These are phyloP conservation scores for Labia minor DNA, from an alignment of 2,888 invertebrate species.

Conservation along the genomic window DNA sequence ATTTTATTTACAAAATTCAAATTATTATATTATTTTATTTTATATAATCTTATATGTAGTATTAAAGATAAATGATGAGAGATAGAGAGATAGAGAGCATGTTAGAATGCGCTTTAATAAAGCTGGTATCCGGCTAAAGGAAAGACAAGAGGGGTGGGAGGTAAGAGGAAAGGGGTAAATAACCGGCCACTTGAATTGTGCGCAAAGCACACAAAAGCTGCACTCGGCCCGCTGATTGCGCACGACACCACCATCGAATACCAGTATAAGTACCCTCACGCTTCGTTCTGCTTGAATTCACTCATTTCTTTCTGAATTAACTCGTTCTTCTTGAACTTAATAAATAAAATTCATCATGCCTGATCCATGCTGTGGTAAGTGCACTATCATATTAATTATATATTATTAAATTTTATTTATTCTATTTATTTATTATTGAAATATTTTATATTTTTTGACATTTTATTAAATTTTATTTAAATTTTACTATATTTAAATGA, in stretches of 20 bases:
- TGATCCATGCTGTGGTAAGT: conserved; percentile 23
- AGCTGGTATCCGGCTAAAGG: neutral
- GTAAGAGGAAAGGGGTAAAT: neutral
- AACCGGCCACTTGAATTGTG: neutral
- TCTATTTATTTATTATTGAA: conserved; percentile 16
- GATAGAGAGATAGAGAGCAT: no score
- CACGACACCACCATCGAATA: neutral
- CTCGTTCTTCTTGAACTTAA: no score
- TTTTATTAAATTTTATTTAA: no score
- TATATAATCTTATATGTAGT: no score
- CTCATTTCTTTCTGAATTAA: no score
- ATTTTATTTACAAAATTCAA: no score
- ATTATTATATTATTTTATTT: no score
- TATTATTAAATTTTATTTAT: neutral
- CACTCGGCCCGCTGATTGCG: conserved; percentile 13
- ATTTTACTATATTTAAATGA: no score
- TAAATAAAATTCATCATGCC: conserved; percentile 18
- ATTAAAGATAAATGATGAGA: no score
- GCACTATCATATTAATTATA: conserved; percentile 17
- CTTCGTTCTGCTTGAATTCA: no score
- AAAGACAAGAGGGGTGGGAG: neutral
- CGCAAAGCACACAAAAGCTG: neutral
- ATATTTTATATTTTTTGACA: no score
- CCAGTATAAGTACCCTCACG: no score
- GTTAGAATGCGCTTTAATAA: neutral